Evolutionary conservation across 1,140 invertebrate genomes (phyloP).

Genomic region (Drosophila nigromelanica): DNA sequence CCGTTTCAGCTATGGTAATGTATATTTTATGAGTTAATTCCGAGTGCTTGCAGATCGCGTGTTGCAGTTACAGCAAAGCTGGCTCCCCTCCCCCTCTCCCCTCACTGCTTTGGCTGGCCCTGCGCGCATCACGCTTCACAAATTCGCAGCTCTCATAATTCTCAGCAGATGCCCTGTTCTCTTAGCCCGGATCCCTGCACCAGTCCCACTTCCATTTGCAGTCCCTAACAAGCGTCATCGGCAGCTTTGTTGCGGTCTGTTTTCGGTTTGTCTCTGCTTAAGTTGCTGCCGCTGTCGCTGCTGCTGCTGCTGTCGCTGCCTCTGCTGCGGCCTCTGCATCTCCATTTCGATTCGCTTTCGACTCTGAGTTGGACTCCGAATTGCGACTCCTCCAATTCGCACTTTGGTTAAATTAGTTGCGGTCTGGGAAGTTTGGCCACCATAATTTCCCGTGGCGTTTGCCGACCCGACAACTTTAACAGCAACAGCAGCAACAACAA

Average conservation of each 20-base stretch:
- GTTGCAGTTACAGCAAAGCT: slow-evolving; percentile 64
- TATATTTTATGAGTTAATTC: slow-evolving; percentile 83
- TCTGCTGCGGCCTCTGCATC: slow-evolving; percentile 25
- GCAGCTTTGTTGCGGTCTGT: slow-evolving; percentile 79
- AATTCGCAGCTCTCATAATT: slow-evolving; percentile 80
- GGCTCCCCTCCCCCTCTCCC: background rate
- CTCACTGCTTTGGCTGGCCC: slow-evolving; percentile 6
- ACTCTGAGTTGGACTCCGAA: slow-evolving; percentile 60
- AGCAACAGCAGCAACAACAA: slow-evolving; percentile 57
- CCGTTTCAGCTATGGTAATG: slow-evolving; percentile 75
- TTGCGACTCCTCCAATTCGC: slow-evolving; percentile 80
- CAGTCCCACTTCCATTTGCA: slow-evolving; percentile 27
- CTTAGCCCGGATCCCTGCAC: background rate
- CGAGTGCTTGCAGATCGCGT: slow-evolving; percentile 56
- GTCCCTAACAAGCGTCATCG: slow-evolving; percentile 66
- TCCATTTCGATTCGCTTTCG: slow-evolving; percentile 76
- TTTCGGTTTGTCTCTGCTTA: slow-evolving; percentile 55
- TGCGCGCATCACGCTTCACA: slow-evolving; percentile 77
- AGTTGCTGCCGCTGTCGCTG: slow-evolving; percentile 29
- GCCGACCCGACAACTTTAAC: slow-evolving; percentile 72
- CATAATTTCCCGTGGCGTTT: slow-evolving; percentile 82
- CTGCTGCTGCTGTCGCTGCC: slow-evolving; percentile 14
- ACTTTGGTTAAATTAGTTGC: slow-evolving; percentile 83
- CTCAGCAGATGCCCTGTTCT: slow-evolving; percentile 31
- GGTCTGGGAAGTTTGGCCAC: slow-evolving; percentile 82